Percentiles rank a stretch among this genome's conserved stretches.
These are phyloP conservation scores for Mus minutoides DNA, from an alignment of 2,797 vertebrate genomes.

Conservation along the genomic window DNA sequence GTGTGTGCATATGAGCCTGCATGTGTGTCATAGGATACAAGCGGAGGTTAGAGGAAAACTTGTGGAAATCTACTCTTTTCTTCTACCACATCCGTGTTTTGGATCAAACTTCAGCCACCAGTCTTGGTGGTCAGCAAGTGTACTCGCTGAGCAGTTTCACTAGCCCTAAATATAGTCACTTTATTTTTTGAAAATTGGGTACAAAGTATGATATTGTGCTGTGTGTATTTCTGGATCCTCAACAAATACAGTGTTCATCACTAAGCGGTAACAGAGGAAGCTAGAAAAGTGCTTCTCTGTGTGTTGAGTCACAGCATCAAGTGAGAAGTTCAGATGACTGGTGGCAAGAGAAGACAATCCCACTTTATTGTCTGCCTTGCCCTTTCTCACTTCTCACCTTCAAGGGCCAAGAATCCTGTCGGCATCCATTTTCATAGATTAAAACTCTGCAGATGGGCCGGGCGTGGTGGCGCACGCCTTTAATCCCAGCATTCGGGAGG, in stretches of 20 bases:
- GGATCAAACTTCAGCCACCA: background rate
- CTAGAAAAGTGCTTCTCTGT: constrained; percentile 35
- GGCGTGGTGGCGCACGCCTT: too few species aligned
- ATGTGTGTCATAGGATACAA: too few species aligned
- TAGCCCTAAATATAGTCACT: constrained; percentile 6
- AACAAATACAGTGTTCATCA: constrained; percentile 39
- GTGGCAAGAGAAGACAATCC: constrained; percentile 25
- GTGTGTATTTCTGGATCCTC: constrained; percentile 46
- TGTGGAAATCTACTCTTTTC: background rate
- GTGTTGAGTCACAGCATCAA: constrained; percentile 18
- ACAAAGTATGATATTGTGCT: background rate
- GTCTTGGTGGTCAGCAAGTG: background rate
- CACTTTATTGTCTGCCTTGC: background rate
- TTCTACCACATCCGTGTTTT: background rate
- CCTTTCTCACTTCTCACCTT: background rate
- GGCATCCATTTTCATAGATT: constrained; percentile 4
- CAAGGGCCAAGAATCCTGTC: constrained; percentile 7
- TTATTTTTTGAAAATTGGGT: constrained; percentile 55
- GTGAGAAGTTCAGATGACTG: constrained; percentile 31
- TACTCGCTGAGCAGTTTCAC: background rate
- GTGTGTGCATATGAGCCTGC: background rate
- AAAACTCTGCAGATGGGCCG: too few species aligned
- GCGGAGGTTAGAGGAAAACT: background rate
- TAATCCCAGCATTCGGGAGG: too few species aligned
- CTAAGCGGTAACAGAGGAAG: constrained; percentile 14